phyloP scores from a whole-genome alignment of 2,113 vertebrate genomes.

The Tauraco erythrolophus region DNA sequence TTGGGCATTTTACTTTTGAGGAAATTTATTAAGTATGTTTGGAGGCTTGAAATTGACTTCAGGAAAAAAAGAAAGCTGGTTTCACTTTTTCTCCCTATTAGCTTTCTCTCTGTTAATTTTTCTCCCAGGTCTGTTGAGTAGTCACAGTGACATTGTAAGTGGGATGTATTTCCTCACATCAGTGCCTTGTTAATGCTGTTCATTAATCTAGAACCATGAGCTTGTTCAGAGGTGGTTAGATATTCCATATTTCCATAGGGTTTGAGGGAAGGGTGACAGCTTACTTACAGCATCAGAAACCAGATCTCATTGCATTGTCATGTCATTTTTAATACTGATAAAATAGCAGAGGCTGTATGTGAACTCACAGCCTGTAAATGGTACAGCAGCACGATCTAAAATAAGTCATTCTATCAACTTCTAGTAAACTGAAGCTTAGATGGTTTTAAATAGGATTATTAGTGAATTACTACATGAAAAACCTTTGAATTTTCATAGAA shows the following conservation, averaged over 20 bases:
- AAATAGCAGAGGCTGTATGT: constrained; percentile 47
- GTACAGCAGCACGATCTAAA: background rate
- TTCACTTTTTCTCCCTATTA: constrained; percentile 22
- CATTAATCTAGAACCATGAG: constrained; percentile 80
- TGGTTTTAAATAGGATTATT: background rate
- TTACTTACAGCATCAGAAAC: constrained; percentile 71
- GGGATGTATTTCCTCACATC: constrained; percentile 74
- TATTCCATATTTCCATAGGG: constrained; percentile 68
- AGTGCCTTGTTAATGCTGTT: constrained; percentile 75
- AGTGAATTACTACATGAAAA: background rate
- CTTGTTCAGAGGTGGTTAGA: constrained; percentile 74
- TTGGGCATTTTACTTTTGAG: background rate
- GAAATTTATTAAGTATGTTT: constrained; percentile 4
- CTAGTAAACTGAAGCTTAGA: background rate
- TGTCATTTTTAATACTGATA: constrained; percentile 76
- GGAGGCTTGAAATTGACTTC: constrained; percentile 5
- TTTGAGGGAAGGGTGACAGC: constrained; percentile 68
- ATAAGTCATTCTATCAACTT: background rate
- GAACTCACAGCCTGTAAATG: constrained; percentile 42
- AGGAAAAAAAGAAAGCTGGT: background rate
- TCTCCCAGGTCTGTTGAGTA: constrained; percentile 59
- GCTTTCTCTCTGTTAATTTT: constrained; percentile 71
- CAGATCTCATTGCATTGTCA: constrained; percentile 57
- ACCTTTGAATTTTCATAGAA: background rate
- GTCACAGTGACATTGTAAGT: constrained; percentile 68